A percentile compares a stretch with the other conserved stretches of the same genome.
Conservation (phyloP, 2,888 invertebrate species). For the Lysandra bellargus region DNA sequence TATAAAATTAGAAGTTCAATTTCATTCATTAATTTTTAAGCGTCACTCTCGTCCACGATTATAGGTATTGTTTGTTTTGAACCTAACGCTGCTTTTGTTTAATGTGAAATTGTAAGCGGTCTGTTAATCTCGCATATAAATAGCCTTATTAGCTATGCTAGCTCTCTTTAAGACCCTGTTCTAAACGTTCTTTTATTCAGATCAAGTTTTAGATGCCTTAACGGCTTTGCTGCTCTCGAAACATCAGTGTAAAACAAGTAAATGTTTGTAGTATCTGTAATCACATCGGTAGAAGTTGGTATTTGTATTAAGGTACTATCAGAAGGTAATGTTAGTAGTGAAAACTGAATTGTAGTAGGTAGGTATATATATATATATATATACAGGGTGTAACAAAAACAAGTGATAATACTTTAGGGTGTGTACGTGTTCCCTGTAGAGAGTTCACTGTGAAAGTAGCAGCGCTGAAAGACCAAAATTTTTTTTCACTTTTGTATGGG, state of each 20-base stretch:
- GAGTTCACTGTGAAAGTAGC: too few relatives aligned
- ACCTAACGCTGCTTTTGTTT: constrained; percentile 7
- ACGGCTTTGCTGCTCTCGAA: background rate
- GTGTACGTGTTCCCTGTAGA: too few relatives aligned
- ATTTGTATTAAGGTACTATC: too few relatives aligned
- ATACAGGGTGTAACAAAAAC: too few relatives aligned
- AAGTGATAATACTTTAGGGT: too few relatives aligned
- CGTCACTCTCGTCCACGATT: background rate
- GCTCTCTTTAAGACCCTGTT: constrained; percentile 2
- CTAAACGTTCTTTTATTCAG: constrained; percentile 18
- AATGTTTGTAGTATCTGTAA: too few relatives aligned
- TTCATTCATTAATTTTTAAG: background rate
- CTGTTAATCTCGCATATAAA: constrained; percentile 18
- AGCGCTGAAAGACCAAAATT: too few relatives aligned
- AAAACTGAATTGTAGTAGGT: too few relatives aligned
- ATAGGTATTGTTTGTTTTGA: constrained; percentile 12
- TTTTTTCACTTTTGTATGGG: too few relatives aligned
- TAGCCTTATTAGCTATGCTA: constrained; percentile 15
- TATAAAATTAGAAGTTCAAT: background rate
- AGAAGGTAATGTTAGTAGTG: too few relatives aligned
- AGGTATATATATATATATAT: too few relatives aligned
- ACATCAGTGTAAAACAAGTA: background rate
- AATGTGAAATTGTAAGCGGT: constrained; percentile 24
- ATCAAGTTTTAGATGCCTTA: constrained; percentile 5
- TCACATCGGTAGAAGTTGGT: too few relatives aligned